Evolutionary conservation across 2,797 vertebrate species (phyloP), one percentile per base, ranked within the genome.

Genomic region (Amphiprion clarkii): DNA sequence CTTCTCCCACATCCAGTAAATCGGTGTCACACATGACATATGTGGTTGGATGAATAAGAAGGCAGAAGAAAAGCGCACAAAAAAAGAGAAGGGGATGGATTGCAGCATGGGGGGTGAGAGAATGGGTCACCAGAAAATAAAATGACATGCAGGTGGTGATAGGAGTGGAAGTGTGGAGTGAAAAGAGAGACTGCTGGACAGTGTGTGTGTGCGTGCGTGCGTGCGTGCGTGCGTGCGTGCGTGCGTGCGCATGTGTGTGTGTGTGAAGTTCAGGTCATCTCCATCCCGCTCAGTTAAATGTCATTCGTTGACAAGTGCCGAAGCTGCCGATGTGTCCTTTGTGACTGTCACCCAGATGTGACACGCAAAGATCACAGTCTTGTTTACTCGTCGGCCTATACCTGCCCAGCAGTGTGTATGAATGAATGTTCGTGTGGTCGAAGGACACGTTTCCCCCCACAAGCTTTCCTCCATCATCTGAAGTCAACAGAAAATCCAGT

Each of bases 331-430:
- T 63, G 71, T 91, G 81, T 94, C 87, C 82, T 93, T 84, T 90
- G 79, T 80, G 78, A 83, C 86, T 90, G 92, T 91, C 86, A 85
- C 82, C 90, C 86, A 73, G 83, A 90, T 93, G 85, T 89, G 84
- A 81, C 83, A 73, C 54, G 52, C 60, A 89, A 74, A 87, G 76
- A 91, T 85, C 40, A 19, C 79, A 76, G 71, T 81, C 82, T 80
- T 88, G 76, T 92, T 90, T 88, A 83, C 81, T 78, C 76, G 81
- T 84, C 70, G 61, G 82, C 78, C 67, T 67, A 68, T 66, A 88
- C 70, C 67, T 79, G 71, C 67, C 52, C 31, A 33, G 55, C 67
- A 51, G 27, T 17, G 1, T 49, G 39, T 66, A 19, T 74, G 42
- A 65, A 56, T 48, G 21, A 64, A 14, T 71, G 57, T 53, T 63